A percentile compares a stretch with the other conserved stretches of the same genome.
Evolutionary conservation across 2,113 vertebrate genomes (phyloP).

Genomic region (Origma solitaria): DNA sequence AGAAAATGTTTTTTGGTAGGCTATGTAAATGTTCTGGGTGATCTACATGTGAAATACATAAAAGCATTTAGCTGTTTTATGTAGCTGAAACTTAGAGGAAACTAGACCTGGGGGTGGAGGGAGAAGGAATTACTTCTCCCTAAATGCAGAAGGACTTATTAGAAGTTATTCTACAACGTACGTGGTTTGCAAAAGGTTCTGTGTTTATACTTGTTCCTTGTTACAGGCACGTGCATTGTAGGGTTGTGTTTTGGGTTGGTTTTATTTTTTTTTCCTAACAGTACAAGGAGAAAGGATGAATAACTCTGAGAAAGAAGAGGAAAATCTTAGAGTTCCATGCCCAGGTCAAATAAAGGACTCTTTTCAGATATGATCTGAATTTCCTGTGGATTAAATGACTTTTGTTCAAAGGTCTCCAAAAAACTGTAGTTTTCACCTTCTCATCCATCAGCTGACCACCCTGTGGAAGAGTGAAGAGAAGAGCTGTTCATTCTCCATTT

Average conservation of each 20-base stretch:
- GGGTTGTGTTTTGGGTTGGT: not conserved
- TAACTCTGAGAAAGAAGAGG: not conserved
- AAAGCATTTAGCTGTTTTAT: not conserved
- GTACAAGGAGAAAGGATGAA: not conserved
- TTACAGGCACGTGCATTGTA: not conserved
- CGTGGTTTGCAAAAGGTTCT: not conserved
- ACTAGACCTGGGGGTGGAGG: not conserved
- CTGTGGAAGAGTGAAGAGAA: not conserved
- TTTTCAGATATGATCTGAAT: not conserved
- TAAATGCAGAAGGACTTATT: not conserved
- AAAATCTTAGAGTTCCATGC: not conserved
- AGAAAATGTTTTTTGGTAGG: constrained; percentile 13
- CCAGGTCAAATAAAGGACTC: not conserved
- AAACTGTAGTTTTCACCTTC: not conserved
- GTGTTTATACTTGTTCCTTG: not conserved
- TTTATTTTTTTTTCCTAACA: not conserved
- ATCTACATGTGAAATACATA: not conserved
- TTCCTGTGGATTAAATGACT: not conserved
- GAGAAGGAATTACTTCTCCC: not conserved
- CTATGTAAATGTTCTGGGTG: constrained; percentile 19
- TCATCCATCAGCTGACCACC: not conserved
- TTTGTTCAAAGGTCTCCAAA: not conserved
- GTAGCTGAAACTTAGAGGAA: not conserved
- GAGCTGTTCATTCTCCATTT: not conserved
- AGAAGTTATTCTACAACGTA: not conserved